phyloP scores from a whole-genome alignment of 1,140 invertebrate genomes.

The Drosophila kanapiae region DNA sequence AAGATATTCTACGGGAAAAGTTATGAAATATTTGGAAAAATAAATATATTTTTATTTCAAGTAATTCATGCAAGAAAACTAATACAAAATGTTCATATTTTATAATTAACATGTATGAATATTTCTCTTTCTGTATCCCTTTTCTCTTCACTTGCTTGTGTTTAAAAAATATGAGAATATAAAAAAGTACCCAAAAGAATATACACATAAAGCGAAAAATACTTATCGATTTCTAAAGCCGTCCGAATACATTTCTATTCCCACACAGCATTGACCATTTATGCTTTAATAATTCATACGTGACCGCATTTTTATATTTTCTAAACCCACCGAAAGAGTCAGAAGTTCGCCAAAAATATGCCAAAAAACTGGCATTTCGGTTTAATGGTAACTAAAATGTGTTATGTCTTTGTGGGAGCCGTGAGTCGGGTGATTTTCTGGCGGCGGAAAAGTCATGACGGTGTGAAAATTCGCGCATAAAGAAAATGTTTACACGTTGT shows the following conservation, averaged over 20 bases:
- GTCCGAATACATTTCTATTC: not conserved
- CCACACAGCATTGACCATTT: not conserved
- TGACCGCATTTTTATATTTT: slow-evolving; percentile 15
- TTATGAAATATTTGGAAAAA: not conserved
- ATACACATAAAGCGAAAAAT: not conserved
- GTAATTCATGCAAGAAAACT: not conserved
- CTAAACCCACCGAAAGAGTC: slow-evolving; percentile 13
- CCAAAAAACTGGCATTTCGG: slow-evolving; percentile 10
- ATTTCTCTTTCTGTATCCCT: not conserved
- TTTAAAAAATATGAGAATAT: not conserved
- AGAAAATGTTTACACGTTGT: slow-evolving; percentile 73
- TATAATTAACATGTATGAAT: too few relatives aligned
- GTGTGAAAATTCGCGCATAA: slow-evolving; percentile 58
- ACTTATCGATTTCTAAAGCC: slow-evolving; percentile 1
- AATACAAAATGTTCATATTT: not conserved
- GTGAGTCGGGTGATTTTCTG: slow-evolving; percentile 40
- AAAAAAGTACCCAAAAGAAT: not conserved
- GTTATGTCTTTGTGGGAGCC: slow-evolving; percentile 16
- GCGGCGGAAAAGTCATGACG: slow-evolving; percentile 56
- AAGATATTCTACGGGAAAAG: not conserved
- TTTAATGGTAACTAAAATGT: slow-evolving; percentile 34
- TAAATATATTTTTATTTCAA: not conserved
- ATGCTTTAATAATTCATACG: slow-evolving; percentile 23
- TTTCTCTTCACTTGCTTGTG: not conserved
- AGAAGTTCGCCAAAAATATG: slow-evolving; percentile 15